Evolutionary conservation across 1,140 invertebrate species (phyloP).

Genomic region (Andrena cerasifolii): DNA sequence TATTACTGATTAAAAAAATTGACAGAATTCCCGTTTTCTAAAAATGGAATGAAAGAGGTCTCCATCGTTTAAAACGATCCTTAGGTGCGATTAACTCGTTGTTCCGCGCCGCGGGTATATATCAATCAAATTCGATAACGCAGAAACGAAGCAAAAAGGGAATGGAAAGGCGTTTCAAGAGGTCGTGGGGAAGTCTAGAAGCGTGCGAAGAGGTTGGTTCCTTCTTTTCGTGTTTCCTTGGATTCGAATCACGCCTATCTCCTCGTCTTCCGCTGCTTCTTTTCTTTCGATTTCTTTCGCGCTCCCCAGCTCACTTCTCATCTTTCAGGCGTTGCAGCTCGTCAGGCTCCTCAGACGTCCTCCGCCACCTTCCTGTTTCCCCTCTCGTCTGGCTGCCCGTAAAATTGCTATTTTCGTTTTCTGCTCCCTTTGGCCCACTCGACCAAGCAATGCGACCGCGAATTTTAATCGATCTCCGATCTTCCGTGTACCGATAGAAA

Average conservation of each 20-base stretch:
- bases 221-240: conserved; percentile 51
- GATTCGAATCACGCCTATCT: conserved; percentile 75
- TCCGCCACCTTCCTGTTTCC: conserved; percentile 18
- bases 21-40: too few relatives aligned
- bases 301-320: conserved; percentile 36
- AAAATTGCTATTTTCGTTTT: conserved; percentile 75
- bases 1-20: too few relatives aligned
- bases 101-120: neutral
- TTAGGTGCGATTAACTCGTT: neutral
- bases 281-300: conserved; percentile 9
- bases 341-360: conserved; percentile 64
- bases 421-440: conserved; percentile 48
- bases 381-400: conserved; percentile 53
- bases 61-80: neutral
- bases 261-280: conserved; percentile 14
- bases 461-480: conserved; percentile 22
- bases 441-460: conserved; percentile 36
- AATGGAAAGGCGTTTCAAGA: conserved; percentile 49
- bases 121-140: conserved; percentile 49
- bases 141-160: conserved; percentile 7
- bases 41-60: too few relatives aligned
- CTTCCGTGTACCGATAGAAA: conserved; percentile 3
- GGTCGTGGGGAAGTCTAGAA: conserved; percentile 58
- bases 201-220: conserved; percentile 56
- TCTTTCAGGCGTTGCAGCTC: conserved; percentile 63